Evolutionary conservation across 2,888 invertebrate species (phyloP).

Genomic region (Chirona hameri): DNA sequence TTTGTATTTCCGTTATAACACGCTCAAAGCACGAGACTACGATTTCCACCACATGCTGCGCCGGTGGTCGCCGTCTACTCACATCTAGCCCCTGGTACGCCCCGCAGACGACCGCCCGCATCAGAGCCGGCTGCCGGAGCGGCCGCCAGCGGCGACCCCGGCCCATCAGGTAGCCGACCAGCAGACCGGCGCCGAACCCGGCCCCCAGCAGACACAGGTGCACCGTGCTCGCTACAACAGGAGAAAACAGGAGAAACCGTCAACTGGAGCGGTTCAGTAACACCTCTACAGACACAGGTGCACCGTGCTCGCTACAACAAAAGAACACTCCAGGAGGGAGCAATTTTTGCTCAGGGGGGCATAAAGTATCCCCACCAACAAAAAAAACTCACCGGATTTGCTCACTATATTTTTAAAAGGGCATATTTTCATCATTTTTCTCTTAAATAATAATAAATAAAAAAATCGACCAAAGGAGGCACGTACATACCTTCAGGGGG

Average conservation of each 20-base stretch:
- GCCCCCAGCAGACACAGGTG: conserved; percentile 47
- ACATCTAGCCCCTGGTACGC: conserved; percentile 41
- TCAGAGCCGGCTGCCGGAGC: conserved; percentile 43
- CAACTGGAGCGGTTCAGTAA: not conserved
- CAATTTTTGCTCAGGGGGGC: no score
- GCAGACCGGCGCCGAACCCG: conserved; percentile 47
- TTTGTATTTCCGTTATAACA: no score
- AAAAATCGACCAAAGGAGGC: no score
- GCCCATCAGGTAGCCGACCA: conserved; percentile 37
- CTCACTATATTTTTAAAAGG: no score
- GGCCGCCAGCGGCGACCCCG: conserved; percentile 33
- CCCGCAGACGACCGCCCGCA: conserved; percentile 49
- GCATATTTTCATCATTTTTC: no score
- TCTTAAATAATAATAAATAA: no score
- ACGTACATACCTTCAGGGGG: no score
- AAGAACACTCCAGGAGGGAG: conserved; percentile 30
- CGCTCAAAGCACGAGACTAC: no score
- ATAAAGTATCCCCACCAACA: no score
- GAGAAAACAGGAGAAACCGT: not conserved
- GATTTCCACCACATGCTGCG: no score
- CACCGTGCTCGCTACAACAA: conserved; percentile 46
- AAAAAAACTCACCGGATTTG: no score
- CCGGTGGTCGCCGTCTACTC: not conserved
- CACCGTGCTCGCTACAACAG: conserved; percentile 44
- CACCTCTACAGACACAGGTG: conserved; percentile 46